Base-by-base conservation (phyloP, 2,888 invertebrate genomes). In the Chrysodeixis includens region DNA sequence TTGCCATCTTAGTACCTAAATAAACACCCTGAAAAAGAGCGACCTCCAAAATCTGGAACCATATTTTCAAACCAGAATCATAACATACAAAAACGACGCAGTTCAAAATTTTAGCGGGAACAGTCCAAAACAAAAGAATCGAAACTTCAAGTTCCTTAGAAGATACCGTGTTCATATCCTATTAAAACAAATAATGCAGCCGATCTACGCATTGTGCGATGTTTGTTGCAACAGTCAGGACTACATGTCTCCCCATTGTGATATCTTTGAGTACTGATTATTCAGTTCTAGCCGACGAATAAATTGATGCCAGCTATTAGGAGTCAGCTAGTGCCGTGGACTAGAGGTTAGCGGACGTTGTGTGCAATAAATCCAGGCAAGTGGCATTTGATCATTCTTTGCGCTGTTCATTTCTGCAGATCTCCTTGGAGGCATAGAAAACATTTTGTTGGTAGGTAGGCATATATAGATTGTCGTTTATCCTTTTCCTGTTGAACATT, bases 171-270 rank as follows among this genome's bases (percentile, higher is more conserved):
- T 49, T 49, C 46, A 49, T 3, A 18, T 6, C 20, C 46, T 18
- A 20, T 20, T 49, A 46, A 46, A 14, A 46, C 20, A 49, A 20
- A 49, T 18, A 49, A 20, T 49, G 46, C 46, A 49, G 10, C 18
- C 18, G 46, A 4, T 1, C 10, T 4, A 10, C 46, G 46, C 20
- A 49, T 49, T 18, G 46, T 49, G 46, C 46, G 8, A 30, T 16
- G 16, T 26, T 40, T 14, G 20, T 53, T 73, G 73, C 60, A 58
- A 20, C 44, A 12, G 52, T 32, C n/a, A n/a, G n/a, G 56, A 35
- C 46, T 16, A 16, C 7, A 10, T 26, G 60, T 56, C 53, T 59
- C 32, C 9, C 16, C 22, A 30, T 72, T 71, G 67, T 59, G 53
- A 16, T 30, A 44, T 18, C 32, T 30, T 53, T 57, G 56, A 53